Evolutionary conservation across 2,888 invertebrate species (phyloP).

Genomic region (Ectemnius lituratus): DNA sequence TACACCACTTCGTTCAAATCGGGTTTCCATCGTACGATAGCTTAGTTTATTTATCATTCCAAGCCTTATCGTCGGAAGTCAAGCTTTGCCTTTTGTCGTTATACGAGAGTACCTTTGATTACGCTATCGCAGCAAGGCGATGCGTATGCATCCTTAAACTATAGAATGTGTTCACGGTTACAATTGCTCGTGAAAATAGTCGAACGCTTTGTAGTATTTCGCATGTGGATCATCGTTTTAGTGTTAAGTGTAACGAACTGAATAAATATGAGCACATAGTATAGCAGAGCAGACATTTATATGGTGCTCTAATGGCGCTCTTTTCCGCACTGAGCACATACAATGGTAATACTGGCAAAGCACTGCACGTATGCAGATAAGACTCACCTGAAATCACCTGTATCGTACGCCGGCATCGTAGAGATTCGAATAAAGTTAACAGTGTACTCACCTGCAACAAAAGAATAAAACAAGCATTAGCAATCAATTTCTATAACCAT

Average conservation of each 20-base stretch:
- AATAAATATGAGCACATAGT: slow-evolving; percentile 5
- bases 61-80: not conserved
- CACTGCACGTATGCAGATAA: slow-evolving; percentile 43
- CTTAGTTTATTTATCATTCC: not conserved
- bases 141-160: not conserved
- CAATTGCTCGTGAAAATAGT: not conserved
- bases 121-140: not conserved
- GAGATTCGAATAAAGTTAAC: slow-evolving; percentile 21
- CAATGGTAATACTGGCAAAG: slow-evolving; percentile 43
- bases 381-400: slow-evolving; percentile 56
- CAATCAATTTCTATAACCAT: too few relatives aligned
- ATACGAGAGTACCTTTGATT: not conserved
- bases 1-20: not conserved
- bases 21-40: not conserved
- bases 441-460: slow-evolving; percentile 70
- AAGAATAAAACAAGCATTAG: slow-evolving; percentile 30
- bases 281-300: slow-evolving; percentile 21
- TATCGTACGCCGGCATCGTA: slow-evolving; percentile 29
- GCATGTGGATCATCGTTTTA: not conserved
- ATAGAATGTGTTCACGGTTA: not conserved
- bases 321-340: not conserved
- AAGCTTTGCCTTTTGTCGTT: not conserved
- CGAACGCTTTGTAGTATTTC: not conserved
- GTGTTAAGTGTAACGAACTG: not conserved
- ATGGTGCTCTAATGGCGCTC: slow-evolving; percentile 18